A percentile compares a stretch with the other conserved stretches of the same genome.
Conservation (phyloP, 1,140 invertebrate species). For the Paraescarpia echinospica region DNA sequence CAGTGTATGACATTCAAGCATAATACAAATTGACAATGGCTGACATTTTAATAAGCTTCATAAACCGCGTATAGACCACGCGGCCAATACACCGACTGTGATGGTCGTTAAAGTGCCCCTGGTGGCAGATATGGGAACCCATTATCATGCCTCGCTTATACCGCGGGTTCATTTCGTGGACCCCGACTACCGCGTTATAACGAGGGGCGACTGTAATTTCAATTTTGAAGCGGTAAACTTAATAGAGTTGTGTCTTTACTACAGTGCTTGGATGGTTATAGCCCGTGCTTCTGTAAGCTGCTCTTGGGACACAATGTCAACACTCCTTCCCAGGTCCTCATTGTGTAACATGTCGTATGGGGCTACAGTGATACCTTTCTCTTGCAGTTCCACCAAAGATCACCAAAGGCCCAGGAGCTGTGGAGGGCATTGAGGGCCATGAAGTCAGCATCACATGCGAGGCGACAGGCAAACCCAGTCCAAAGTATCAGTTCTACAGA, state of each 20-base stretch:
- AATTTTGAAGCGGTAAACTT: not conserved
- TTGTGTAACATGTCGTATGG: not conserved
- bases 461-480: slow-evolving; percentile 79
- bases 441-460: slow-evolving; percentile 72
- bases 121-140: no score
- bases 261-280: not conserved
- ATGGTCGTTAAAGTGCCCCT: no score
- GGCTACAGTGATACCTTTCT: not conserved
- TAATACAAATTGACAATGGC: no score
- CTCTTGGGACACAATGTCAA: not conserved
- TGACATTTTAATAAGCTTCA: no score
- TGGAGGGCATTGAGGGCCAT: slow-evolving; percentile 78
- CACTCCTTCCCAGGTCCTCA: not conserved
- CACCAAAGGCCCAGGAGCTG: slow-evolving; percentile 60
- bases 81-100: no score
- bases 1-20: no score
- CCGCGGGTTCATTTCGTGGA: no score
- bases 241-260: not conserved
- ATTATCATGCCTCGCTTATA: no score
- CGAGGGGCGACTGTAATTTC: no score
- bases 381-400: slow-evolving; percentile 71
- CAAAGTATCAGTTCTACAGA: slow-evolving; percentile 53
- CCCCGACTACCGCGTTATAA: no score
- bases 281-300: not conserved
- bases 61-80: no score